Conservation (phyloP, 2,113 vertebrate species). For the Sinocyclocheilus anophthalmus region DNA sequence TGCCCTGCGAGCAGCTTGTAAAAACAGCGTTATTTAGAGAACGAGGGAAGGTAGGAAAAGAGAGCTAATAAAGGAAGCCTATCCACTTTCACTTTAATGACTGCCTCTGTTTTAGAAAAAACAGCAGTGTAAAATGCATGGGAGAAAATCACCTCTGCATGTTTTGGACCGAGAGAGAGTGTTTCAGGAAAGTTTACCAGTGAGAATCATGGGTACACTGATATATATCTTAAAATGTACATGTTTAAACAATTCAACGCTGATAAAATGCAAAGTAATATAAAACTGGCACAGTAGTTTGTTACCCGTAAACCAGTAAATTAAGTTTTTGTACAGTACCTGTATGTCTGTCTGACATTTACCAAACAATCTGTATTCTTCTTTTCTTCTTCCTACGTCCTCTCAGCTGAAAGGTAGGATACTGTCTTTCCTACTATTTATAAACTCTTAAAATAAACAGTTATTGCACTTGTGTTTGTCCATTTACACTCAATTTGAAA, state of each 20-base stretch:
- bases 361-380: slow-evolving; percentile 57
- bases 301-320: slow-evolving; percentile 12
- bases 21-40: slow-evolving; percentile 81
- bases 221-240: neutral
- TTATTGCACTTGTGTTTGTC: neutral
- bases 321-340: slow-evolving; percentile 30
- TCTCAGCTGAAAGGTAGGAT: slow-evolving; percentile 78
- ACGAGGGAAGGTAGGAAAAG: slow-evolving; percentile 51
- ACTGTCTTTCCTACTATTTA: slow-evolving; percentile 56
- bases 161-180: slow-evolving; percentile 2
- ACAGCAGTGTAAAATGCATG: slow-evolving; percentile 28
- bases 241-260: neutral
- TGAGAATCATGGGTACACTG: neutral
- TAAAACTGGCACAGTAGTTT: slow-evolving; percentile 2
- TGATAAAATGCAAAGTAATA: neutral
- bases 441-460: neutral
- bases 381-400: slow-evolving; percentile 60
- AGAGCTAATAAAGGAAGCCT: slow-evolving; percentile 63
- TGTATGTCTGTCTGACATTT: slow-evolving; percentile 52
- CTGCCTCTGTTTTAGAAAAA: slow-evolving; percentile 56
- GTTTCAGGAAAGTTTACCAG: slow-evolving; percentile 12
- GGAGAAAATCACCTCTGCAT: slow-evolving; percentile 28
- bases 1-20: slow-evolving; percentile 75
- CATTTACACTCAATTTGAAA: neutral
- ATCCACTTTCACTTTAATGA: slow-evolving; percentile 72